phyloP scores from a whole-genome alignment of 2,113 vertebrate genomes.

The Pelecanoides urinatrix region DNA sequence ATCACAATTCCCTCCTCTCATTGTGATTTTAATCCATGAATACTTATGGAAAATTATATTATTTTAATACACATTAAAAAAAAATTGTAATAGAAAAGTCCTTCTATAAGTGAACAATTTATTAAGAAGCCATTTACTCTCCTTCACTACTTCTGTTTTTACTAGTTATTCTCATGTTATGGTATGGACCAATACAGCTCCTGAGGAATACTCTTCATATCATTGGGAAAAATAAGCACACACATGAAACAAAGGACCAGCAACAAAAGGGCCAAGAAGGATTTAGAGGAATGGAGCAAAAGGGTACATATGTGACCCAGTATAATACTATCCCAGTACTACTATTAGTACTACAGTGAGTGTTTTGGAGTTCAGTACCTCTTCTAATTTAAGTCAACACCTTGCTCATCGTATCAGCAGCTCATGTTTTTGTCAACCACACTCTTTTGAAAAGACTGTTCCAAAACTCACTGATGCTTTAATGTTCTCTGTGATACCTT shows the following conservation, averaged over 20 bases:
- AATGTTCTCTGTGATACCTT: neutral
- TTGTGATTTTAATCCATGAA: neutral
- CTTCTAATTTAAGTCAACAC: neutral
- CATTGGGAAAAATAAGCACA: neutral
- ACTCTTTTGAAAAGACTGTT: neutral
- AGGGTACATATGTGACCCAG: neutral
- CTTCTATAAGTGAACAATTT: neutral
- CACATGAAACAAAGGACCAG: neutral
- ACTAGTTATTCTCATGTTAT: neutral
- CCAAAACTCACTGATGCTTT: neutral
- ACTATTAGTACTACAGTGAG: neutral
- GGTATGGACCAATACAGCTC: neutral
- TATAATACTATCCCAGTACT: neutral
- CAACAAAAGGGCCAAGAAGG: neutral
- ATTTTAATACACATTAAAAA: neutral
- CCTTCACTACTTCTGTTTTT: neutral
- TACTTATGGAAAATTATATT: accelerated
- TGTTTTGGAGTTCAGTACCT: neutral
- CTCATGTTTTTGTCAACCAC: neutral
- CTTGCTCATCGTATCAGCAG: accelerated
- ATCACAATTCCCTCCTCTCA: neutral
- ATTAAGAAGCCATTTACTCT: neutral
- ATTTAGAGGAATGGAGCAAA: neutral
- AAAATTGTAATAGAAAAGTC: neutral
- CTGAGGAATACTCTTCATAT: neutral